Conservation (phyloP, 2,113 vertebrate genomes). For the Panthera leo region DNA sequence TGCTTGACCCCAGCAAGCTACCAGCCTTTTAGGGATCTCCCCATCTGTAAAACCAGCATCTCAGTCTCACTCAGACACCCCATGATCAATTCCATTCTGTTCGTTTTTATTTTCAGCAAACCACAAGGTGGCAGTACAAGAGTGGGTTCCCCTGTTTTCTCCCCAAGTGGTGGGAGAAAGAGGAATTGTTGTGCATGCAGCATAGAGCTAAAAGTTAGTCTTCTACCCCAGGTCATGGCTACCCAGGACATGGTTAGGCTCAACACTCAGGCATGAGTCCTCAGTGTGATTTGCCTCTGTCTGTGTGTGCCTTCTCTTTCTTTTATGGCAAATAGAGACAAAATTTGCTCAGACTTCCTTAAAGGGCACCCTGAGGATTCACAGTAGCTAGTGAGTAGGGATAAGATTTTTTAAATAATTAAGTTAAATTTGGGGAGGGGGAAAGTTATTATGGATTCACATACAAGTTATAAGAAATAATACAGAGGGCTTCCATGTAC, state of each 20-base stretch:
- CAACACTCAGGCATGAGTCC: not conserved
- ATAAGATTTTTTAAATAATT: not conserved
- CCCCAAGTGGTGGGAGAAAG: no score
- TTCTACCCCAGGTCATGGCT: not conserved
- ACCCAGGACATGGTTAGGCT: no score
- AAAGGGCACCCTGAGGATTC: not conserved
- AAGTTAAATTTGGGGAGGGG: not conserved
- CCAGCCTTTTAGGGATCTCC: not conserved
- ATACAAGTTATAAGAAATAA: not conserved
- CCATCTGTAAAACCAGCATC: no score
- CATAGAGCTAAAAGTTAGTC: not conserved
- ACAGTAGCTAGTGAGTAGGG: not conserved
- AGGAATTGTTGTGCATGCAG: not conserved
- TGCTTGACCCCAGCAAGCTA: not conserved
- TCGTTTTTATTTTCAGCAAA: not conserved
- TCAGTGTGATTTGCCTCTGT: not conserved
- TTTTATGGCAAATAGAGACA: not conserved
- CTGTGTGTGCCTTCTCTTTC: not conserved
- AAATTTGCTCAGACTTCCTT: not conserved
- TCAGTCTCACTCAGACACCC: accelerated
- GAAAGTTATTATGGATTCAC: not conserved
- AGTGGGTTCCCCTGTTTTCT: not conserved
- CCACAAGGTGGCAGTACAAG: not conserved
- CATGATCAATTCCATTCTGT: not conserved
- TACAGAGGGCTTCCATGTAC: not conserved